phyloP scores from a whole-genome alignment of 2,797 vertebrate species.

The Arnoldichthys spilopterus region DNA sequence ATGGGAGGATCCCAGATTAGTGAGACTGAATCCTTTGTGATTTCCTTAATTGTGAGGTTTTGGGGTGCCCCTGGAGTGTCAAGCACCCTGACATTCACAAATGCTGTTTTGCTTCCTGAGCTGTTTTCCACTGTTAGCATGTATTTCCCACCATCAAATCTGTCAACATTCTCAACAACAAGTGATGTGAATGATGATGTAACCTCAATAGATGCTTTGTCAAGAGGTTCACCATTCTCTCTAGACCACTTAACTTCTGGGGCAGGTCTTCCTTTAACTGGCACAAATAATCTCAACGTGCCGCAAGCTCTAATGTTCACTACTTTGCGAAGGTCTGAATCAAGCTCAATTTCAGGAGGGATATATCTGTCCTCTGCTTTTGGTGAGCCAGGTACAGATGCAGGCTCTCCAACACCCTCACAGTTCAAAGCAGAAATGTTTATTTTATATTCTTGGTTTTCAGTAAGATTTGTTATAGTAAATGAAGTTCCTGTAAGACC shows the following conservation, averaged over 20 bases:
- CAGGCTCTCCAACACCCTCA: conserved; percentile 91
- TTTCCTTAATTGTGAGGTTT: conserved; percentile 90
- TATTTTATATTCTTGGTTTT: conserved; percentile 97
- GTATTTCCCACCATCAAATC: conserved; percentile 96
- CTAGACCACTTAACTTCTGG: conserved; percentile 95
- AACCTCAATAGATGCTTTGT: conserved; percentile 90
- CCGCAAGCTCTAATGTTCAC: conserved; percentile 92
- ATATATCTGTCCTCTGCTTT: conserved; percentile 94
- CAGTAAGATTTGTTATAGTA: conserved; percentile 90
- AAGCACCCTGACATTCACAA: conserved; percentile 94
- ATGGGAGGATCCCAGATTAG: conserved; percentile 93
- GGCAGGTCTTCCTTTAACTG: conserved; percentile 92
- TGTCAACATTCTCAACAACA: conserved; percentile 93
- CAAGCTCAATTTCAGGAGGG: conserved; percentile 92
- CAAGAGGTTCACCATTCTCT: conserved; percentile 90
- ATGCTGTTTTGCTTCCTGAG: conserved; percentile 93
- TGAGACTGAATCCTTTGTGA: conserved; percentile 89
- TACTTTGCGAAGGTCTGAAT: conserved; percentile 95
- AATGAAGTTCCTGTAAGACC: conserved; percentile 88
- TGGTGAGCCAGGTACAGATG: conserved; percentile 86
- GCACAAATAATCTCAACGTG: conserved; percentile 91
- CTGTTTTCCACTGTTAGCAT: conserved; percentile 93
- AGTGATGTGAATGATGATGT: conserved; percentile 88
- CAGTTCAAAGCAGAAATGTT: conserved; percentile 95
- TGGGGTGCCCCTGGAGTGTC: conserved; percentile 94